Evolutionary conservation across 2,113 vertebrate species (phyloP).

Genomic region (Megaptera novaeangliae): DNA sequence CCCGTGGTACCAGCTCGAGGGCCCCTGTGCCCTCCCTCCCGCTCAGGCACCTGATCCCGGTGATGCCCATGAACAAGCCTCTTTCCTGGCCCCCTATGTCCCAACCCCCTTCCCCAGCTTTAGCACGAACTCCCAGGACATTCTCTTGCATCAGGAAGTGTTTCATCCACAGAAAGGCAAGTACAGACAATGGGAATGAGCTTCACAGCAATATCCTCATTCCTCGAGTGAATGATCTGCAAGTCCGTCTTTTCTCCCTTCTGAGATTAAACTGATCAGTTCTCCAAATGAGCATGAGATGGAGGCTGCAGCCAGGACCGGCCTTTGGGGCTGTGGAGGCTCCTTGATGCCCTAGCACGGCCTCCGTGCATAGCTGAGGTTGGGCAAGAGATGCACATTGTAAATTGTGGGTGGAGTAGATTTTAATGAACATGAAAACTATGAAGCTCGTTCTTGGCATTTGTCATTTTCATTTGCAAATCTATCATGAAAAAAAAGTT

Average conservation of each 20-base stretch:
- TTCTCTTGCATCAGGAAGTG: not conserved
- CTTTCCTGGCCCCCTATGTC: not conserved
- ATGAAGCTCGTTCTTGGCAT: constrained; percentile 74
- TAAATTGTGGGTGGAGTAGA: constrained; percentile 60
- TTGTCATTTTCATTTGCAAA: constrained; percentile 76
- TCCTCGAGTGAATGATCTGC: not conserved
- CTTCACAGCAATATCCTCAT: not conserved
- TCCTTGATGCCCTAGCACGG: constrained; percentile 57
- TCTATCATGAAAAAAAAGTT: constrained; percentile 73
- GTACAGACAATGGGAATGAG: not conserved
- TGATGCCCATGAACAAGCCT: not conserved
- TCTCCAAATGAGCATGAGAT: constrained; percentile 33
- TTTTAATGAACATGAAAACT: constrained; percentile 75
- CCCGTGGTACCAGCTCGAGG: not conserved
- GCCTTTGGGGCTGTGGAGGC: not conserved
- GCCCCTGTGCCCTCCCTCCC: not conserved
- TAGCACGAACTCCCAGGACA: not conserved
- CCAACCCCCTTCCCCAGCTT: not conserved
- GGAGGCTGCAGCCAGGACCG: constrained; percentile 35
- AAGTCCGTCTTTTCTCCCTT: constrained; percentile 44
- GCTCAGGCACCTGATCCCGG: not conserved
- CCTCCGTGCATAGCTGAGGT: constrained; percentile 71
- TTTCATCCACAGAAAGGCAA: not conserved
- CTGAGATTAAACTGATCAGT: constrained; percentile 44
- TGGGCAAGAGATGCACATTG: constrained; percentile 69